phyloP scores from a whole-genome alignment of 1,140 invertebrate species.

The Cherax destructor region DNA sequence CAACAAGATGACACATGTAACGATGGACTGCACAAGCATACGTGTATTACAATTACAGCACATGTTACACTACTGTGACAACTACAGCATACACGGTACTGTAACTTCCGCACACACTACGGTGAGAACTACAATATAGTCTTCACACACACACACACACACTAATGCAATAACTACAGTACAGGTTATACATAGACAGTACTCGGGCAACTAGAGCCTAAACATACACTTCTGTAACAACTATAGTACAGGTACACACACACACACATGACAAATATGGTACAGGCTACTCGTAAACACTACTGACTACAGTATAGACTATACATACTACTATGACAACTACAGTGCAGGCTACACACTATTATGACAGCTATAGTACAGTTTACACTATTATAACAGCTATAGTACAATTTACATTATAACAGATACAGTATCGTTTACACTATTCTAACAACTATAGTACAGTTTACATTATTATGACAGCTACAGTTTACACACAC shows the following conservation, averaged over 20 bases:
- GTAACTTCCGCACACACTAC: neutral
- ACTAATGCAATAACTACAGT: no score
- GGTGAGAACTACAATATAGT: neutral
- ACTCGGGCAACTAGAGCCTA: neutral
- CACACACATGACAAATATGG: neutral
- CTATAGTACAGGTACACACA: neutral
- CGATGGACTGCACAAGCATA: neutral
- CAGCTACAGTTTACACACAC: no score
- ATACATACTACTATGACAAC: no score
- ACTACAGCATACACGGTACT: neutral
- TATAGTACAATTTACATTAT: neutral
- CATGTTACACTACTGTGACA: neutral
- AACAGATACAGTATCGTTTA: neutral
- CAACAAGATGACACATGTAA: neutral
- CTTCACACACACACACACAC: neutral
- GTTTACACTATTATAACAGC: no score
- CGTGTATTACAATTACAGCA: neutral
- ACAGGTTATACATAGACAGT: no score
- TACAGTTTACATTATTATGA: no score
- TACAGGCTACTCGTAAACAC: neutral
- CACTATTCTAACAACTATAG: no score
- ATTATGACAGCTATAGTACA: no score
- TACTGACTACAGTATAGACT: no score
- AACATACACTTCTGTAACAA: neutral
- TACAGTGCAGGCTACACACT: no score